These are phyloP conservation scores for Ormyrus thymus DNA, from an alignment of 2,888 invertebrate species.

Conservation along the genomic window DNA sequence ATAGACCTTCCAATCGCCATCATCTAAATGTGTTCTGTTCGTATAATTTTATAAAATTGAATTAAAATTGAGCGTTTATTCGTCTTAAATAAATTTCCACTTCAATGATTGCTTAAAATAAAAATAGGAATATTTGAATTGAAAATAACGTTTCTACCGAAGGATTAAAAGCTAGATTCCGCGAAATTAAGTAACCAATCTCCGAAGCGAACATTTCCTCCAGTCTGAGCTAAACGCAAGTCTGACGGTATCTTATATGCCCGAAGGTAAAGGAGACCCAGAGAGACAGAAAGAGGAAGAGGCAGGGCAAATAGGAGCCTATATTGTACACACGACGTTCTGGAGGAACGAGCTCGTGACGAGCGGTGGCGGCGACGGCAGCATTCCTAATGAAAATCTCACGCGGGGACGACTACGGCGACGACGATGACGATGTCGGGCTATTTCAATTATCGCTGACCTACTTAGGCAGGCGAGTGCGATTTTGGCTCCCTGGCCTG, in stretches of 20 bases:
- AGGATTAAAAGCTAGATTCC: no score
- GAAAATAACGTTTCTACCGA: no score
- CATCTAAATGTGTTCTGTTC: no score
- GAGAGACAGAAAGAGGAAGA: no score
- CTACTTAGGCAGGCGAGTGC: conserved; percentile 52
- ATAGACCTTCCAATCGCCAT: no score
- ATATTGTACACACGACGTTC: neutral
- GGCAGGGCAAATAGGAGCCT: neutral
- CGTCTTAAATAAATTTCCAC: no score
- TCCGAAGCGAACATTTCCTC: no score
- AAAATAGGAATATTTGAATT: no score
- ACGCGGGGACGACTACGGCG: neutral
- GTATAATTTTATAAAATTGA: no score
- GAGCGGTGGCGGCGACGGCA: neutral
- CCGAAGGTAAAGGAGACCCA: neutral
- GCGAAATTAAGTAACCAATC: no score
- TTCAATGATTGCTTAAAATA: no score
- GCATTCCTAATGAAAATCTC: conserved; percentile 52
- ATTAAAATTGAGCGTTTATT: no score
- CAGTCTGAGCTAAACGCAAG: neutral
- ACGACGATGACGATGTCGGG: neutral
- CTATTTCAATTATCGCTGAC: conserved; percentile 61
- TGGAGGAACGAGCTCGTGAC: neutral
- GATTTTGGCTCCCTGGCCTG: conserved; percentile 25
- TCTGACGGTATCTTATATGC: neutral